phyloP scores from a whole-genome alignment of 1,140 invertebrate genomes.

The Drosophila ogumai region DNA sequence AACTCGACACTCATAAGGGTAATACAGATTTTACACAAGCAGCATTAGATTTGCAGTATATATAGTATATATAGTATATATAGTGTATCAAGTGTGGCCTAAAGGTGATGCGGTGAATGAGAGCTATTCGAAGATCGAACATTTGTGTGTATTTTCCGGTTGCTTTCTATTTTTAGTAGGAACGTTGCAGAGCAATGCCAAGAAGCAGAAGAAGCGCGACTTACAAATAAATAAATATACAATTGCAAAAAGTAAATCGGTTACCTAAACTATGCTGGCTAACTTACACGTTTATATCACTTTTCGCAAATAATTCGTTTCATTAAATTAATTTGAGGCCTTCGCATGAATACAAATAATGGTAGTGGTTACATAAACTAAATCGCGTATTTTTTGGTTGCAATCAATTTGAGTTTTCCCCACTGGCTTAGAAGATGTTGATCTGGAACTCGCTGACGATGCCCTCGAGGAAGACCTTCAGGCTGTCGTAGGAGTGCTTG shows the following conservation, averaged over 20 bases:
- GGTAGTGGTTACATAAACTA: conserved; percentile 49
- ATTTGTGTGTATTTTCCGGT: conserved; percentile 19
- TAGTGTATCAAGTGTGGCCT: conserved; percentile 1
- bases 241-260: conserved; percentile 72
- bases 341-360: conserved; percentile 58
- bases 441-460: conserved; percentile 82
- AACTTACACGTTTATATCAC: conserved; percentile 82
- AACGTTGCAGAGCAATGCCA: conserved; percentile 63
- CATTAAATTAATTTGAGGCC: conserved; percentile 74
- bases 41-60: conserved; percentile 43
- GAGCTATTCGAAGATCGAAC: conserved; percentile 33
- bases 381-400: conserved; percentile 64
- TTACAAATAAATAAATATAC: conserved; percentile 76
- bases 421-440: conserved; percentile 72
- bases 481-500: conserved; percentile 74
- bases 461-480: conserved; percentile 74
- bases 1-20: conserved; percentile 43
- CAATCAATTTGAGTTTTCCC: conserved; percentile 50
- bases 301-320: conserved; percentile 83
- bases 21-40: conserved; percentile 63
- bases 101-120: conserved; percentile 29
- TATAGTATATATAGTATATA: background rate
- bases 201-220: conserved; percentile 53
- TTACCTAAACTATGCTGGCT: conserved; percentile 76
- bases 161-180: conserved; percentile 55